phyloP scores from a whole-genome alignment of 2,113 vertebrate species.

The Trochalopteron elliotii region DNA sequence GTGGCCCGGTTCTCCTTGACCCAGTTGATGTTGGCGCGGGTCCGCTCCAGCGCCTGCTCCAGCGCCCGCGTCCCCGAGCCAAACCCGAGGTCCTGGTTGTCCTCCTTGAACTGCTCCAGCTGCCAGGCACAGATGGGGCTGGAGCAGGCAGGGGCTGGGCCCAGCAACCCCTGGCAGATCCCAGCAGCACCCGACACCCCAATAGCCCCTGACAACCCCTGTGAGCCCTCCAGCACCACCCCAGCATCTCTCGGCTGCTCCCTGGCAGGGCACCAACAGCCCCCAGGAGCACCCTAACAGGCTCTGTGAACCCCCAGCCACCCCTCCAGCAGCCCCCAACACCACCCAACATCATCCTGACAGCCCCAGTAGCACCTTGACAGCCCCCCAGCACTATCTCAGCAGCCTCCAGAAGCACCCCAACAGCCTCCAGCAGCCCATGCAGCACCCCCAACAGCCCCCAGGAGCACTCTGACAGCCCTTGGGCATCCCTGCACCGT shows the following conservation, averaged over 20 bases:
- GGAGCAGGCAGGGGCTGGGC: neutral
- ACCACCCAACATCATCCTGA: neutral
- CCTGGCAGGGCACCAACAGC: neutral
- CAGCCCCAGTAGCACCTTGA: neutral
- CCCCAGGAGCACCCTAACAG: neutral
- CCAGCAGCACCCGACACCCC: neutral
- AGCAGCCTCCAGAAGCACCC: neutral
- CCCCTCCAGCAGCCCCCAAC: neutral
- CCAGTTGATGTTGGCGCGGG: slow-evolving; percentile 85
- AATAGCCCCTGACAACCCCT: neutral
- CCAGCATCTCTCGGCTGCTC: neutral
- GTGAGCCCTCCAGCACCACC: neutral
- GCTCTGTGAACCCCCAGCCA: neutral
- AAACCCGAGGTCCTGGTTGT: slow-evolving; percentile 72
- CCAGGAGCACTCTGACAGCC: neutral
- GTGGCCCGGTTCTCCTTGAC: slow-evolving; percentile 80
- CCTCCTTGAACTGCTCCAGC: slow-evolving; percentile 82
- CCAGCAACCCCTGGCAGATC: neutral
- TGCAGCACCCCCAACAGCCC: neutral
- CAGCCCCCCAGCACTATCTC: neutral
- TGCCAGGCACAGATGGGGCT: slow-evolving; percentile 30
- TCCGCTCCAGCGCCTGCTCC: slow-evolving; percentile 84
- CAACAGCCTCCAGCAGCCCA: neutral
- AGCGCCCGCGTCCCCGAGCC: slow-evolving; percentile 78
- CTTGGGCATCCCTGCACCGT: neutral